Evolutionary conservation across 2,888 invertebrate species (phyloP).

Genomic region (Pogonocherus hispidulus): DNA sequence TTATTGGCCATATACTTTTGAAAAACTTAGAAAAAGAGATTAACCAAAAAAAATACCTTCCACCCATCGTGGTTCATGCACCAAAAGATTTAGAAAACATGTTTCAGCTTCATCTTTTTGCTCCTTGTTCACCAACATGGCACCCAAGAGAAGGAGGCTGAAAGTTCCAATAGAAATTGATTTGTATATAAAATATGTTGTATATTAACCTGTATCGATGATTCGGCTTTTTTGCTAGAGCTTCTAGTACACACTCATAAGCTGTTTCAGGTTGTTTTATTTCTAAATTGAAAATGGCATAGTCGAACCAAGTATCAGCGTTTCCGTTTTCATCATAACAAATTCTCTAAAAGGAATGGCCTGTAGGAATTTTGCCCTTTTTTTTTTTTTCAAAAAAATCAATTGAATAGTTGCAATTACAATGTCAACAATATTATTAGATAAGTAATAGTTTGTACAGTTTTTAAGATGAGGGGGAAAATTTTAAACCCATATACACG

Average conservation of each 20-base stretch:
- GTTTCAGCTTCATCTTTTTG: conserved; percentile 62
- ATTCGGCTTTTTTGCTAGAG: conserved; percentile 54
- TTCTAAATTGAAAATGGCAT: conserved; percentile 62
- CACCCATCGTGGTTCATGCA: conserved; percentile 59
- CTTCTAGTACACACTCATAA: conserved; percentile 62
- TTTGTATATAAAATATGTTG: neutral
- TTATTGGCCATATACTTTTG: no score
- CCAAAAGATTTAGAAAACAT: conserved; percentile 61
- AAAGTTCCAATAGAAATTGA: conserved; percentile 31
- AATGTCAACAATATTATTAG: no score
- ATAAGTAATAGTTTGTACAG: no score
- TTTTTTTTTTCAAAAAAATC: no score
- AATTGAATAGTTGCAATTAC: no score
- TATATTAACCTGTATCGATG: conserved; percentile 59
- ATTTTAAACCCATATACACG: no score
- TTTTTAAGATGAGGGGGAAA: no score
- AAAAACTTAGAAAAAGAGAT: no score
- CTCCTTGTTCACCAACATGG: conserved; percentile 57
- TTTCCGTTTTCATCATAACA: conserved; percentile 53
- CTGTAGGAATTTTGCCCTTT: neutral
- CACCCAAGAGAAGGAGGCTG: conserved; percentile 60
- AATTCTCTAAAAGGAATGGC: conserved; percentile 55
- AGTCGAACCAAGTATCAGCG: conserved; percentile 64
- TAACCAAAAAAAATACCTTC: no score
- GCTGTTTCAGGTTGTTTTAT: conserved; percentile 58